Conservation (phyloP, 2,888 invertebrate species). For the Dendrolimus houi region DNA sequence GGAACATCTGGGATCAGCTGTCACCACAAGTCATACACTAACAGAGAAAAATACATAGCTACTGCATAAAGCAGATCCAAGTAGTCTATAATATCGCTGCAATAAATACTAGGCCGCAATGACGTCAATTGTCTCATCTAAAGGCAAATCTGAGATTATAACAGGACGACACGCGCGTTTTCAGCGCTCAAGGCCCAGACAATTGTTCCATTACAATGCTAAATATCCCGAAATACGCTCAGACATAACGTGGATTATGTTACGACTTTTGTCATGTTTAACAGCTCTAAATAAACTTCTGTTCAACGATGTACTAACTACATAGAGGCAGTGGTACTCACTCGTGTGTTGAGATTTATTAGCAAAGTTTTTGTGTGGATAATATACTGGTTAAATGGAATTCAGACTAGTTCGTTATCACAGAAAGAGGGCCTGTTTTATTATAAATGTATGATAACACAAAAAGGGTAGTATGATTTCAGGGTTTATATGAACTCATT, state of each 20-base stretch:
- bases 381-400: too few species aligned
- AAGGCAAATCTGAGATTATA: conserved; percentile 30
- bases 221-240: conserved; percentile 22
- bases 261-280: conserved; percentile 1
- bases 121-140: conserved; percentile 2
- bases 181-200: conserved; percentile 30
- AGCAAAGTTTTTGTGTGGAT: neutral
- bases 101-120: neutral
- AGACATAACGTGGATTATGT: conserved; percentile 6
- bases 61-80: too few species aligned
- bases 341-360: neutral
- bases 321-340: neutral
- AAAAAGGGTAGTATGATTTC: too few species aligned
- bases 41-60: too few species aligned
- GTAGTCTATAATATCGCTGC: neutral
- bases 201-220: conserved; percentile 34
- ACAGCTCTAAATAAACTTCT: neutral
- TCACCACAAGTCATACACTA: too few species aligned
- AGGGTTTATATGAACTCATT: too few species aligned
- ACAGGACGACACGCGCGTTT: conserved; percentile 31
- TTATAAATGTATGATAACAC: too few species aligned
- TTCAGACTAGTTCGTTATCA: too few species aligned
- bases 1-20: too few species aligned
- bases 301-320: neutral
- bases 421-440: too few species aligned